phyloP scores from a whole-genome alignment of 2,797 vertebrate genomes.

The Falco cherrug region DNA sequence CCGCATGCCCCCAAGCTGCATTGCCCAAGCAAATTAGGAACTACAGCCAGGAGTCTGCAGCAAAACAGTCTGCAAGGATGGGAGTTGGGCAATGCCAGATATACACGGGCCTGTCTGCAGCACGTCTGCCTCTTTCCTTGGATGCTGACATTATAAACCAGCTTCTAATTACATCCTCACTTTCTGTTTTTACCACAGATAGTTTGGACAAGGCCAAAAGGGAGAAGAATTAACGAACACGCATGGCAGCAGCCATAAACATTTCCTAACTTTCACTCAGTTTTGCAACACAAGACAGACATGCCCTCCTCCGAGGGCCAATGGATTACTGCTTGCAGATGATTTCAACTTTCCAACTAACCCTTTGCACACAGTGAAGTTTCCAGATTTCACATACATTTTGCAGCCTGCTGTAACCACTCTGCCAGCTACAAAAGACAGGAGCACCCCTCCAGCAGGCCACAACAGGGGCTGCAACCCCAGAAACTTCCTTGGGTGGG shows the following conservation, averaged over 20 bases:
- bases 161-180: neutral
- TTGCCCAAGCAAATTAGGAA: neutral
- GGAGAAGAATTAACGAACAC: neutral
- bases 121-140: neutral
- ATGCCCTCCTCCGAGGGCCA: neutral
- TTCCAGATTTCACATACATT: neutral
- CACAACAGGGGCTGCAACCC: neutral
- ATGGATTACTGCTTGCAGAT: neutral
- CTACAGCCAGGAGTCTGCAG: neutral
- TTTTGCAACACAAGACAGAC: slow-evolving; percentile 25
- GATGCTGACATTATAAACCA: neutral
- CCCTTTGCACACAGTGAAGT: neutral
- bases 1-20: neutral
- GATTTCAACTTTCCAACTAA: neutral
- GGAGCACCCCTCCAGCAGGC: accelerated
- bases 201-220: neutral
- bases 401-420: neutral
- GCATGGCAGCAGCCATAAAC: neutral
- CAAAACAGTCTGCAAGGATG: neutral
- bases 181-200: neutral
- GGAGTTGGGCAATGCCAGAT: neutral
- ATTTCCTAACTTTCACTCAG: neutral
- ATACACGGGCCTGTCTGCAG: neutral
- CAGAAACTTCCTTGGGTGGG: neutral
- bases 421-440: neutral